These are phyloP conservation scores for Netelia inedita DNA, from an alignment of 2,888 invertebrate species.

Conservation along the genomic window DNA sequence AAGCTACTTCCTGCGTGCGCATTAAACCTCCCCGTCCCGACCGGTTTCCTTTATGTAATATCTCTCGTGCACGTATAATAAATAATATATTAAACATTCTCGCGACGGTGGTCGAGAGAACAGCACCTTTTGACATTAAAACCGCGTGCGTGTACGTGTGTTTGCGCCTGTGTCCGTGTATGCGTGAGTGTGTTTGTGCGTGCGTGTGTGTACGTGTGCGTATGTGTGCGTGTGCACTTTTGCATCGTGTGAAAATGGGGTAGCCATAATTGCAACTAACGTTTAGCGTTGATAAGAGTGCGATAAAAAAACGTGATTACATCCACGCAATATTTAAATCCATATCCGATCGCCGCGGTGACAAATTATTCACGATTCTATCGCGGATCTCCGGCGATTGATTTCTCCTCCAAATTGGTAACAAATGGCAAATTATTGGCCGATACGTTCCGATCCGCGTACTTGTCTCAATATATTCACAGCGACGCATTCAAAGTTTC, in stretches of 20 bases:
- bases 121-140: conserved; percentile 73
- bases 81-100: too few relatives aligned
- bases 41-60: conserved; percentile 52
- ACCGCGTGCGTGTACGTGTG: conserved; percentile 59
- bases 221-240: neutral
- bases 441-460: neutral
- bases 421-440: conserved; percentile 37
- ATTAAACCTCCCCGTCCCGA: conserved; percentile 9
- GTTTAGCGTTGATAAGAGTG: neutral
- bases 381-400: conserved; percentile 21
- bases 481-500: neutral
- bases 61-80: neutral
- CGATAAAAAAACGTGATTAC: neutral
- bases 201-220: neutral
- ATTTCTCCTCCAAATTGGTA: conserved; percentile 14
- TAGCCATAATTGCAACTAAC: neutral
- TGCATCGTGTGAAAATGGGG: neutral
- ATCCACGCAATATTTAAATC: conserved; percentile 30
- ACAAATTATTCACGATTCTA: conserved; percentile 15
- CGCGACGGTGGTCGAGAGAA: conserved; percentile 60
- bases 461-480: neutral
- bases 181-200: neutral
- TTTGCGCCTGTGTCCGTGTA: neutral
- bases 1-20: conserved; percentile 23
- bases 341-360: neutral